phyloP scores from a whole-genome alignment of 1,140 invertebrate genomes.

The Saxidomus purpurata region DNA sequence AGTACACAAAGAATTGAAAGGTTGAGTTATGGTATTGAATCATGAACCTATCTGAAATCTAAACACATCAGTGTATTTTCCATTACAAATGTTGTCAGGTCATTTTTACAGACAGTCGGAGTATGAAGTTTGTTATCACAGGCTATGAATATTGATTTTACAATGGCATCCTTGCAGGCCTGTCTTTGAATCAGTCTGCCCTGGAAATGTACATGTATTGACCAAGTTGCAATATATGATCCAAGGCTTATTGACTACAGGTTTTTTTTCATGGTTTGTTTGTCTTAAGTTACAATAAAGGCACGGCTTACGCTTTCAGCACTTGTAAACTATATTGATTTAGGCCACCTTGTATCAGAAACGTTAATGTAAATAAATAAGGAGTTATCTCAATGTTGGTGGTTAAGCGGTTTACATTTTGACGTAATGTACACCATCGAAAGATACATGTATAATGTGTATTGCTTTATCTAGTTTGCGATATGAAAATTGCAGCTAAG shows the following conservation, averaged over 20 bases:
- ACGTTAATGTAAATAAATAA: conserved; percentile 11
- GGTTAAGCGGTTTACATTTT: neutral
- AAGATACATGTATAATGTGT: neutral
- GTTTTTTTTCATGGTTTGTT: neutral
- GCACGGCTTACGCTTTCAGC: neutral
- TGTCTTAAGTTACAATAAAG: neutral
- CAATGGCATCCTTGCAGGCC: neutral
- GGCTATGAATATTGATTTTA: conserved; percentile 20
- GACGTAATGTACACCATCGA: neutral
- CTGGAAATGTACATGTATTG: conserved; percentile 9
- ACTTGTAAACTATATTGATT: neutral
- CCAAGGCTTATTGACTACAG: neutral
- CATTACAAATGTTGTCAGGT: neutral
- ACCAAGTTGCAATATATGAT: conserved; percentile 21
- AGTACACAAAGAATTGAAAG: no score
- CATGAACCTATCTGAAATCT: no score
- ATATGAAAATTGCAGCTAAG: conserved; percentile 29
- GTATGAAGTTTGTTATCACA: neutral
- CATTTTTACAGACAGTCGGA: neutral
- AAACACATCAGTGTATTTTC: no score
- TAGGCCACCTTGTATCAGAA: neutral
- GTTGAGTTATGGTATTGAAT: no score
- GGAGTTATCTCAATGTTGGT: neutral
- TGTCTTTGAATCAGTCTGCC: neutral
- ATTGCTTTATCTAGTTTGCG: conserved; percentile 22